Evolutionary conservation across 2,888 invertebrate species (phyloP).

Genomic region (Athalia cordata): DNA sequence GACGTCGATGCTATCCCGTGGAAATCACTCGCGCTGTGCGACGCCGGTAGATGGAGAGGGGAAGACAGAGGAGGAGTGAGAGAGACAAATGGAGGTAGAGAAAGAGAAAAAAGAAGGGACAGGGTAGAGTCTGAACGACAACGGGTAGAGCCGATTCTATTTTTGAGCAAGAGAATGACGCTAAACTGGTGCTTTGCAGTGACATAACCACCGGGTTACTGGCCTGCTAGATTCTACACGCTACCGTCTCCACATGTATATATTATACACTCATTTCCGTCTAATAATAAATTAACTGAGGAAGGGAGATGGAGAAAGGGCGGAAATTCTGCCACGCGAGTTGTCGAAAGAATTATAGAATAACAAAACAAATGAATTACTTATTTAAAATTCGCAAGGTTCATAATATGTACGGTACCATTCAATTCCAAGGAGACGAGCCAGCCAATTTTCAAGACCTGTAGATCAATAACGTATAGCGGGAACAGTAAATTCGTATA

Average conservation of each 20-base stretch:
- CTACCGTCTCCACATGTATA: background rate
- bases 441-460: too few relatives aligned
- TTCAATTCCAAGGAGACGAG: too few relatives aligned
- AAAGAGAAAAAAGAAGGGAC: background rate
- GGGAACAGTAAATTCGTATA: too few relatives aligned
- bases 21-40: too few relatives aligned
- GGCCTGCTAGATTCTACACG: conserved; percentile 55
- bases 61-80: background rate
- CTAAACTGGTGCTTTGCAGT: conserved; percentile 57
- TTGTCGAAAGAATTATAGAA: too few relatives aligned
- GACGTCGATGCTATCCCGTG: too few relatives aligned
- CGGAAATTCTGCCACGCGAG: too few relatives aligned
- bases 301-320: background rate
- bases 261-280: conserved; percentile 22
- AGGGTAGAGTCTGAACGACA: conserved; percentile 49
- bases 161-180: conserved; percentile 59
- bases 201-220: conserved; percentile 68
- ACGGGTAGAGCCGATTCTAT: conserved; percentile 60
- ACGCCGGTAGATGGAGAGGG: background rate
- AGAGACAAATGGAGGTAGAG: background rate
- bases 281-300: background rate
- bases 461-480: too few relatives aligned
- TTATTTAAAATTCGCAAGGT: too few relatives aligned
- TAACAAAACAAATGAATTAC: too few relatives aligned
- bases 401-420: too few relatives aligned